These are phyloP conservation scores for Eupithecia subumbrata DNA, from an alignment of 2,888 invertebrate species.

Conservation along the genomic window DNA sequence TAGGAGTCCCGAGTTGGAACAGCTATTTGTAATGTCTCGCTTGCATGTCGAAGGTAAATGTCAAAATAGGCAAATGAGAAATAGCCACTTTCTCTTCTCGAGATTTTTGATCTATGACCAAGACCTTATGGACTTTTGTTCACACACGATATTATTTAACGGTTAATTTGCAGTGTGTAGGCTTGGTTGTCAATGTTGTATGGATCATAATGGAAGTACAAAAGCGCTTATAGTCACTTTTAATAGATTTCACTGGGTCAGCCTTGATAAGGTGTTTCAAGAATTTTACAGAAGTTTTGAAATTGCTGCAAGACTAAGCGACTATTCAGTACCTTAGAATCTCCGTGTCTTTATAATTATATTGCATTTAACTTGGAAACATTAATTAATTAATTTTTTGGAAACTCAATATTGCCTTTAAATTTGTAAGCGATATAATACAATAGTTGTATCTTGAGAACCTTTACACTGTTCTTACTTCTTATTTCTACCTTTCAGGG, in stretches of 20 bases:
- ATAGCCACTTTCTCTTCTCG: not conserved
- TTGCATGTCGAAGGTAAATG: not conserved
- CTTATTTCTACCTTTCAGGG: constrained; percentile 58
- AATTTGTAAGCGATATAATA: not conserved
- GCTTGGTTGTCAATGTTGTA: too few relatives aligned
- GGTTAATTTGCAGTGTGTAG: too few relatives aligned
- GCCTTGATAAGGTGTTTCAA: not conserved
- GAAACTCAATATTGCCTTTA: not conserved
- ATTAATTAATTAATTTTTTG: not conserved
- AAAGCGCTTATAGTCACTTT: not conserved
- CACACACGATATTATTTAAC: too few relatives aligned
- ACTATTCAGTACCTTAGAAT: not conserved
- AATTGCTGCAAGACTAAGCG: not conserved
- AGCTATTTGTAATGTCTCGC: not conserved
- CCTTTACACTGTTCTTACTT: not conserved
- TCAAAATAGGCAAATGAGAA: not conserved
- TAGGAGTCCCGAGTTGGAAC: not conserved
- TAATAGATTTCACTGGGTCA: not conserved
- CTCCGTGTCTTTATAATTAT: not conserved
- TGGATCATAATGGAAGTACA: too few relatives aligned
- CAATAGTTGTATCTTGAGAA: not conserved
- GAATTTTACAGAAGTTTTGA: not conserved
- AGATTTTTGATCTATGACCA: not conserved
- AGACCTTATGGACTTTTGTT: too few relatives aligned
- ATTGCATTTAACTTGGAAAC: not conserved